A percentile compares a stretch with the other conserved stretches of the same genome.
Conservation (phyloP, 1,140 invertebrate species). For the Myzus persicae region DNA sequence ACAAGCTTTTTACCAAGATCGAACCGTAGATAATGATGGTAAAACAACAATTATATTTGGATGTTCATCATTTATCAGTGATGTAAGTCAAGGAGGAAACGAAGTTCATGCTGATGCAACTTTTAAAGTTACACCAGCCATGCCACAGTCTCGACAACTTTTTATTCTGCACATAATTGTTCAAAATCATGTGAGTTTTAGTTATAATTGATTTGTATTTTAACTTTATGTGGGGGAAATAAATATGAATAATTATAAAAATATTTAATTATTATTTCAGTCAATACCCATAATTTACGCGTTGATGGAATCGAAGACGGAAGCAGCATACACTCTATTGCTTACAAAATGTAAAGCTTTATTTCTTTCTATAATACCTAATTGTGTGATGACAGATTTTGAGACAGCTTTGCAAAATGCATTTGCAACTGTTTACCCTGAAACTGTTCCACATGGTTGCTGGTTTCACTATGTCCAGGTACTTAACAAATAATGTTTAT, state of each 20-base stretch:
- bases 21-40: too few relatives aligned
- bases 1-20: too few relatives aligned
- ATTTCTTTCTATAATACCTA: not conserved
- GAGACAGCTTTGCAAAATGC: not conserved
- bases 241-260: not conserved
- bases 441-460: not conserved
- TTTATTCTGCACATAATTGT: not conserved
- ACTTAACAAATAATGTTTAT: not conserved
- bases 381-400: not conserved
- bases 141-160: not conserved
- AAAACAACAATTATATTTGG: too few relatives aligned
- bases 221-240: not conserved
- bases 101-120: too few relatives aligned
- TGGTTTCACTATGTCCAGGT: not conserved
- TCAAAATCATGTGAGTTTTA: not conserved
- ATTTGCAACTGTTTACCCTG: not conserved
- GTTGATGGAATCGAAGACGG: not conserved
- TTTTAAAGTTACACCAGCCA: not conserved
- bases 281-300: not conserved
- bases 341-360: not conserved
- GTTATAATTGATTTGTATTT: not conserved
- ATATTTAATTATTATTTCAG: not conserved
- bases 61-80: too few relatives aligned
- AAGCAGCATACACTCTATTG: not conserved
- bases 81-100: too few relatives aligned